Conservation (phyloP, 2,888 invertebrate species). For the Seira sanloemensis region DNA sequence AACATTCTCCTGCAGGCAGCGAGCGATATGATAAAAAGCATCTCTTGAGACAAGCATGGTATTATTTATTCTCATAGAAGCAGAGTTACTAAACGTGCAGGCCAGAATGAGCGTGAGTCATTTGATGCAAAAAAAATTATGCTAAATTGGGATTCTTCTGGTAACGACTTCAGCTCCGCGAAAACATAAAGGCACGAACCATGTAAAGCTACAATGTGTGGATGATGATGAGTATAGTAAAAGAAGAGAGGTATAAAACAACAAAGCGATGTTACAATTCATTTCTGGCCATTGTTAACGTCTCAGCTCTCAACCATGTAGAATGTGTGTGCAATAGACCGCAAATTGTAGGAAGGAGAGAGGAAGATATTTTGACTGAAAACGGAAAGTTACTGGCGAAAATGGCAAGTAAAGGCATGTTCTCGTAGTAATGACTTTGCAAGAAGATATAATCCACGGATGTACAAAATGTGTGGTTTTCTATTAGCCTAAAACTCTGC, state of each 20-base stretch:
- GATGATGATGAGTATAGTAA: background rate
- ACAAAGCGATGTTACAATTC: slow-evolving; percentile 2
- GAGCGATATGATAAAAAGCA: background rate
- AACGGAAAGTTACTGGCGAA: slow-evolving; percentile 12
- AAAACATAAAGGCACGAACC: background rate
- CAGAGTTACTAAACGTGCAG: slow-evolving; percentile 7
- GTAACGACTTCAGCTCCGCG: background rate
- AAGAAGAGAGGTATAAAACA: background rate
- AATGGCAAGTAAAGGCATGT: no score
- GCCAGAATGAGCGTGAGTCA: slow-evolving; percentile 33
- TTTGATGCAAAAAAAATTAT: slow-evolving; percentile 28
- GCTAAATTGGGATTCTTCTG: slow-evolving; percentile 36
- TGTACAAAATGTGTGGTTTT: background rate
- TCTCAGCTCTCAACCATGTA: background rate
- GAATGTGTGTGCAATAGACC: background rate
- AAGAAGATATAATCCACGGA: background rate
- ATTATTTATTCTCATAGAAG: slow-evolving; percentile 19
- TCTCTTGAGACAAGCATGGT: background rate
- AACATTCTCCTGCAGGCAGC: background rate
- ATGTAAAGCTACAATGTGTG: background rate
- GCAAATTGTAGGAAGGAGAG: background rate
- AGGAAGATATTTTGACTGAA: background rate
- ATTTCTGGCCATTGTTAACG: slow-evolving; percentile 2
- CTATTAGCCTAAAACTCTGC: background rate
- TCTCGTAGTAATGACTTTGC: background rate